phyloP scores from a whole-genome alignment of 1,140 invertebrate species.

The Drosophila ficusphila region DNA sequence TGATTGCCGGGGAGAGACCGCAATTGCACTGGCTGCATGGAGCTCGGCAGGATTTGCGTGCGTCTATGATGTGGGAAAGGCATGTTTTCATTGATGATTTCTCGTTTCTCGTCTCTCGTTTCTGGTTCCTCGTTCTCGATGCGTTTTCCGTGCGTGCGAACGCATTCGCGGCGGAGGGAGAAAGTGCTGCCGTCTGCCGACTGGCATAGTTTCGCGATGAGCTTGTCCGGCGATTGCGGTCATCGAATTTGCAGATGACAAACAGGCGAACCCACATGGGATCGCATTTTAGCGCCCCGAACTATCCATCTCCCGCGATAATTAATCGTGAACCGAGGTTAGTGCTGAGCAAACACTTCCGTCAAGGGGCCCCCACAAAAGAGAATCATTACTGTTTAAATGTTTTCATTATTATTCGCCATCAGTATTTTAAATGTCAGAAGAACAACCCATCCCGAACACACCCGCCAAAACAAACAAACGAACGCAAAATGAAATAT shows the following conservation, averaged over 20 bases:
- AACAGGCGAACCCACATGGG: constrained; percentile 18
- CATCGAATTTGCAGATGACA: not conserved
- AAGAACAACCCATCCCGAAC: not conserved
- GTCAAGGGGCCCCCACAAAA: constrained; percentile 13
- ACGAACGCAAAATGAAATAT: constrained; percentile 29
- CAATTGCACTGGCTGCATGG: constrained; percentile 37
- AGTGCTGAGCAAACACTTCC: constrained; percentile 16
- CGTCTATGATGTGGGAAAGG: constrained; percentile 59
- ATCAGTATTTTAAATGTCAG: constrained; percentile 51
- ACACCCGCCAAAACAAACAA: constrained; percentile 12
- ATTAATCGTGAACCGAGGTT: constrained; percentile 40
- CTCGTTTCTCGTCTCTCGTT: constrained; percentile 50
- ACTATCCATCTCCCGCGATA: constrained; percentile 20
- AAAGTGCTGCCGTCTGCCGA: constrained; percentile 18
- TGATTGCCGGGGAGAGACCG: constrained; percentile 49
- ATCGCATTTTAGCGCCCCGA: not conserved
- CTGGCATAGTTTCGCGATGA: constrained; percentile 21
- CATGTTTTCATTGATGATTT: constrained; percentile 53
- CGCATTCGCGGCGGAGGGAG: constrained; percentile 5
- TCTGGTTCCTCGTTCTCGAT: constrained; percentile 40
- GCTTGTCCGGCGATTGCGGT: constrained; percentile 3
- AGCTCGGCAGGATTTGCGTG: constrained; percentile 33
- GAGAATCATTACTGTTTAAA: constrained; percentile 25
- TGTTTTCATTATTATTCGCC: constrained; percentile 42
- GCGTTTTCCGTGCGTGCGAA: constrained; percentile 22